Conservation (phyloP, 1,140 invertebrate genomes). For the Brevipalpus yothersi region DNA sequence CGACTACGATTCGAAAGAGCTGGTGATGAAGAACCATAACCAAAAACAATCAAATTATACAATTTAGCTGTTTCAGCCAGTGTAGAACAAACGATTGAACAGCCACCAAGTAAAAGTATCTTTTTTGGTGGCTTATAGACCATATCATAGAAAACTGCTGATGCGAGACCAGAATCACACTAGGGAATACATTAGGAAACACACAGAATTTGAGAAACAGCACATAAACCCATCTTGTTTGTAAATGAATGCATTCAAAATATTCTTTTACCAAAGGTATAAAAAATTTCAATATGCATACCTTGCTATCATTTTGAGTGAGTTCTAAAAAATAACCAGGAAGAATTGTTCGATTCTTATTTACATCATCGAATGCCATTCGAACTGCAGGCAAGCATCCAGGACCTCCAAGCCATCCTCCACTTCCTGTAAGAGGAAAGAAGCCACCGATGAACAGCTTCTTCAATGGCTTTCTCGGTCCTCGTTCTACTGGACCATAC, state of each 20-base stretch:
- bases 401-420: slow-evolving; percentile 61
- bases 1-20: slow-evolving; percentile 87
- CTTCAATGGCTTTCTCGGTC: neutral
- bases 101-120: slow-evolving; percentile 81
- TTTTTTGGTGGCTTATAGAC: slow-evolving; percentile 89
- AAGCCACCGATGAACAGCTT: slow-evolving; percentile 80
- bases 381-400: slow-evolving; percentile 82
- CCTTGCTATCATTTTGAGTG: slow-evolving; percentile 92
- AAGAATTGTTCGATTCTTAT: slow-evolving; percentile 59
- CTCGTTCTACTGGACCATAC: neutral
- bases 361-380: slow-evolving; percentile 86
- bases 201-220: neutral
- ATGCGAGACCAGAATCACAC: slow-evolving; percentile 92
- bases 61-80: slow-evolving; percentile 97
- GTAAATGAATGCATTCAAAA: neutral
- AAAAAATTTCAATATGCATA: slow-evolving; percentile 22
- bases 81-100: slow-evolving; percentile 96
- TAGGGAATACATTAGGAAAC: slow-evolving; percentile 24
- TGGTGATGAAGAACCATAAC: slow-evolving; percentile 90
- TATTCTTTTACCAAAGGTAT: neutral
- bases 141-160: slow-evolving; percentile 93
- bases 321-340: slow-evolving; percentile 71
- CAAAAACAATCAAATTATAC: slow-evolving; percentile 98
- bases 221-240: neutral
- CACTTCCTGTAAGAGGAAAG: slow-evolving; percentile 73